Conservation (phyloP, 1,140 invertebrate genomes). For the Bombus breviceps region DNA sequence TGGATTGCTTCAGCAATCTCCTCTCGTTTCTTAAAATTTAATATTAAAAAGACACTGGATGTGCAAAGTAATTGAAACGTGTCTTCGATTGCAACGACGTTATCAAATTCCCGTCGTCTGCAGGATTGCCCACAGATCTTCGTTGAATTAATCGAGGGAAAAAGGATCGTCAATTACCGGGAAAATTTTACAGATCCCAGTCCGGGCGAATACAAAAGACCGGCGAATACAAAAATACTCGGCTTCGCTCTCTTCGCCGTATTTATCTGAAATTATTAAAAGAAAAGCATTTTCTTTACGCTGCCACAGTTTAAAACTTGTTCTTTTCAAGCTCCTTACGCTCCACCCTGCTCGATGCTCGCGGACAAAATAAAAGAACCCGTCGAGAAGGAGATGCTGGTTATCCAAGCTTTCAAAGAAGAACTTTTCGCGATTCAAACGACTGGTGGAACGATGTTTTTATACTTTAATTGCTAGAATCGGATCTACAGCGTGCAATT, state of each 20-base stretch:
- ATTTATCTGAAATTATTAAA: constrained; percentile 72
- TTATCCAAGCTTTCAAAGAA: constrained; percentile 61
- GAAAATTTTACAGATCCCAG: constrained; percentile 64
- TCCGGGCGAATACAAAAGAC: constrained; percentile 54
- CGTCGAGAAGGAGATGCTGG: constrained; percentile 55
- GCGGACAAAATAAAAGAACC: constrained; percentile 59
- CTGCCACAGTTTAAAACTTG: constrained; percentile 69
- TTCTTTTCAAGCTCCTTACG: constrained; percentile 60
- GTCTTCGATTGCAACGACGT: neutral
- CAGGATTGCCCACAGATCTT: constrained; percentile 44
- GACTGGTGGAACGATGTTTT: constrained; percentile 60
- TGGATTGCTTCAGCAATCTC: neutral
- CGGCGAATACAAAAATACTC: constrained; percentile 59
- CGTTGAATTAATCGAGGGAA: constrained; percentile 59
- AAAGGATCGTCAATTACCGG: constrained; percentile 64
- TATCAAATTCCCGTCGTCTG: constrained; percentile 29
- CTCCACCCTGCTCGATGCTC: constrained; percentile 3
- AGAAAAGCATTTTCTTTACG: constrained; percentile 72
- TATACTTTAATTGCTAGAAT: constrained; percentile 60
- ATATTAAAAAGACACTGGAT: neutral
- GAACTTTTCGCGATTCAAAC: constrained; percentile 63
- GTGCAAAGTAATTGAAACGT: constrained; percentile 2
- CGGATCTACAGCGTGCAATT: constrained; percentile 27
- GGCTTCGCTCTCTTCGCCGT: constrained; percentile 50
- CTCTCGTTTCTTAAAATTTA: neutral